phyloP scores from a whole-genome alignment of 2,888 invertebrate species.

The Melieria picta region DNA sequence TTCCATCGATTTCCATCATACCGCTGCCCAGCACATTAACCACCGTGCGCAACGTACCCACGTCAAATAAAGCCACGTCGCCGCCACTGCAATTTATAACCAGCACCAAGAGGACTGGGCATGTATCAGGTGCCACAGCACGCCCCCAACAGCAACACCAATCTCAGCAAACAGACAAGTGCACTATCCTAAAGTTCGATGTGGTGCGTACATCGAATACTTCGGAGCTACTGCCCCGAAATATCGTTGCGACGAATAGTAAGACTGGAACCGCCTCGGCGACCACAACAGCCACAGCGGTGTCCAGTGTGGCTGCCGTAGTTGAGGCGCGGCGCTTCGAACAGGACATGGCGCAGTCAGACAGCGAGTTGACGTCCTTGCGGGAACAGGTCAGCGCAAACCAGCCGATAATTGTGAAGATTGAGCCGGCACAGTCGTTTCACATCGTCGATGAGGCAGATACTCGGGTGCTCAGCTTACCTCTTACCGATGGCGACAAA shows the following conservation, averaged over 20 bases:
- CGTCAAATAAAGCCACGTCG: slow-evolving; percentile 60
- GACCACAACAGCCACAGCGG: slow-evolving; percentile 17
- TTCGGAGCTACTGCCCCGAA: slow-evolving; percentile 12
- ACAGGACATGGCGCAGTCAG: slow-evolving; percentile 27
- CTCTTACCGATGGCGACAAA: slow-evolving; percentile 61
- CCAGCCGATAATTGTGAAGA: slow-evolving; percentile 64
- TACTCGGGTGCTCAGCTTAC: slow-evolving; percentile 61
- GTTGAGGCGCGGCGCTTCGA: slow-evolving; percentile 41
- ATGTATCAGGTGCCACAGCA: slow-evolving; percentile 31
- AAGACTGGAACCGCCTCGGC: slow-evolving; percentile 9
- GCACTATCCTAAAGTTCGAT: slow-evolving; percentile 60
- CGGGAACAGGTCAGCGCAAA: slow-evolving; percentile 44
- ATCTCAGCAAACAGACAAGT: slow-evolving; percentile 64
- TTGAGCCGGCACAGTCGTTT: slow-evolving; percentile 63
- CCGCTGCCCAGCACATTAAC: slow-evolving; percentile 53
- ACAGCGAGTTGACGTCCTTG: slow-evolving; percentile 32
- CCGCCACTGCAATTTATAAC: slow-evolving; percentile 51
- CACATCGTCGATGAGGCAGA: slow-evolving; percentile 63
- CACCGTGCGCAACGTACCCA: slow-evolving; percentile 49
- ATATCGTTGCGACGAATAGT: slow-evolving; percentile 27
- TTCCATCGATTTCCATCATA: slow-evolving; percentile 64
- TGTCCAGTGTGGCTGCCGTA: slow-evolving; percentile 16
- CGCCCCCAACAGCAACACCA: slow-evolving; percentile 63
- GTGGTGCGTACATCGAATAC: slow-evolving; percentile 47
- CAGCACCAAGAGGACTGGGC: slow-evolving; percentile 1